phyloP scores from a whole-genome alignment of 1,140 invertebrate species.

The Diabrotica undecimpunctata region DNA sequence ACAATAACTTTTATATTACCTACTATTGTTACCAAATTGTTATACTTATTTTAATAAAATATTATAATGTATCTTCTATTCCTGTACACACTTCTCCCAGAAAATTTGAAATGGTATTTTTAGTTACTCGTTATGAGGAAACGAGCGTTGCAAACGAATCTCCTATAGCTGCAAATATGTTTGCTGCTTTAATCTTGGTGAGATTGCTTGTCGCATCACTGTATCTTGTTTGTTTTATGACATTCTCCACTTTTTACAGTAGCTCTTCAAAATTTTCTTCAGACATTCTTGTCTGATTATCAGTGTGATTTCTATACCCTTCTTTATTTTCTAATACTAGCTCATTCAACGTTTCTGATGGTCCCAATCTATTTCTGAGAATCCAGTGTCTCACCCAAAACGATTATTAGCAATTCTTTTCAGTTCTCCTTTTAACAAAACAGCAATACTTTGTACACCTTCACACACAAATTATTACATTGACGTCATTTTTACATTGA shows the following conservation, averaged over 20 bases:
- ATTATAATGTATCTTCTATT: slow-evolving; percentile 30
- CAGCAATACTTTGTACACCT: no score
- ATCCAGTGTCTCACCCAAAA: no score
- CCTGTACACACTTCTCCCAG: no score
- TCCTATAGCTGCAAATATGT: not conserved
- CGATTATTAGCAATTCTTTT: no score
- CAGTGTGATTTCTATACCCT: no score
- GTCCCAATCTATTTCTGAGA: no score
- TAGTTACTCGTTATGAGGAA: slow-evolving; percentile 27
- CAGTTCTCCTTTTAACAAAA: no score
- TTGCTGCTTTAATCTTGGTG: not conserved
- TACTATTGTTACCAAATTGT: slow-evolving; percentile 19
- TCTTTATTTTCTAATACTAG: no score
- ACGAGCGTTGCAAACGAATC: slow-evolving; percentile 15
- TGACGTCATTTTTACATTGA: no score
- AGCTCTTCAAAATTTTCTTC: slow-evolving; percentile 34
- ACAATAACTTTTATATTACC: slow-evolving; percentile 17
- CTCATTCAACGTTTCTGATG: slow-evolving; percentile 13
- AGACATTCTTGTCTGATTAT: not conserved
- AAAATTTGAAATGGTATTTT: no score
- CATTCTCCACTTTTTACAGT: slow-evolving; percentile 27
- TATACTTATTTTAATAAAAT: slow-evolving; percentile 34
- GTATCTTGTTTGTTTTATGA: slow-evolving; percentile 10
- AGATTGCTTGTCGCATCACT: slow-evolving; percentile 5
- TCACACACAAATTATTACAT: no score